Evolutionary conservation across 2,888 invertebrate genomes (phyloP).

Genomic region (Gnatocerus cornutus): DNA sequence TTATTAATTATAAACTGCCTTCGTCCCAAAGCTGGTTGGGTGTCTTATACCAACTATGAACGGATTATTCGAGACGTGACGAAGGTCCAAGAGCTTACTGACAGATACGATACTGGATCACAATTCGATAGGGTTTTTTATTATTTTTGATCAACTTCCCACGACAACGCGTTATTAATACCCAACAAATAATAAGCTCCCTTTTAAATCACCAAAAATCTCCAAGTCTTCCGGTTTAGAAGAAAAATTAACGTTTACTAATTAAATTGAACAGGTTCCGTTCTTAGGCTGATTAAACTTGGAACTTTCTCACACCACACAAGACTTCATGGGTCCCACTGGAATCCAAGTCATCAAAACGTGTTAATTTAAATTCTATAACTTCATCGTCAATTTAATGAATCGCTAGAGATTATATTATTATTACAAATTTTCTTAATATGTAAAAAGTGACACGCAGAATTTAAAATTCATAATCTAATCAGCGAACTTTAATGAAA

Average conservation of each 20-base stretch:
- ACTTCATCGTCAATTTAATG: constrained; percentile 14
- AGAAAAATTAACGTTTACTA: no score
- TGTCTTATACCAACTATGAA: constrained; percentile 48
- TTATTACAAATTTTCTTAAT: constrained; percentile 7
- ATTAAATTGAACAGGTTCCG: not conserved
- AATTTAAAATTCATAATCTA: constrained; percentile 22
- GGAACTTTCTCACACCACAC: not conserved
- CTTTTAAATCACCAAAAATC: no score
- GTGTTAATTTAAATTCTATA: constrained; percentile 18
- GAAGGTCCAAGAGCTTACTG: constrained; percentile 51
- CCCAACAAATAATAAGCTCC: not conserved
- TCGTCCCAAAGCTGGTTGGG: constrained; percentile 36
- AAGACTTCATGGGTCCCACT: not conserved
- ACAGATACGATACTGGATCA: constrained; percentile 48
- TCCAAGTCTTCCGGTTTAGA: no score
- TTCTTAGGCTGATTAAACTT: constrained; percentile 14
- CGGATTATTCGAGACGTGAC: constrained; percentile 52
- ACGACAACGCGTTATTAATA: constrained; percentile 3
- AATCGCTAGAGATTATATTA: not conserved
- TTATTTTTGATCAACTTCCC: constrained; percentile 18
- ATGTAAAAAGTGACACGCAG: constrained; percentile 6
- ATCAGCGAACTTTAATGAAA: constrained; percentile 18
- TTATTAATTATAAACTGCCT: constrained; percentile 61
- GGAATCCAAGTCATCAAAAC: not conserved
- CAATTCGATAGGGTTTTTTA: constrained; percentile 15